A percentile compares a stretch with the other conserved stretches of the same genome.
phyloP scores from a whole-genome alignment of 2,888 invertebrate species.

The Iselma pallidipennis region DNA sequence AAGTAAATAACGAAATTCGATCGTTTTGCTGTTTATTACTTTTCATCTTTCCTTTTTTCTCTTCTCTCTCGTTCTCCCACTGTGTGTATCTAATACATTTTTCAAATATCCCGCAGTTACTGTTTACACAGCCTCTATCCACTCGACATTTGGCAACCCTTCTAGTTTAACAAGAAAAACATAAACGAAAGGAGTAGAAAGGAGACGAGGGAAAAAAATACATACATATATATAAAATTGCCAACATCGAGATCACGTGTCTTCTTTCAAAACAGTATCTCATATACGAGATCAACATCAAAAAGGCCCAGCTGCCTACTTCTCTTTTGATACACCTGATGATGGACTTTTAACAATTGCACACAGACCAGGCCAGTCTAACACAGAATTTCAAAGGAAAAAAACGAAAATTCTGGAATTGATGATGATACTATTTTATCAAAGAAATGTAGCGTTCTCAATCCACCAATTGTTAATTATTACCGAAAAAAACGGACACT shows the following conservation, averaged over 20 bases:
- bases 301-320: background rate
- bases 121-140: background rate
- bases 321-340: background rate
- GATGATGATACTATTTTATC: too few species aligned
- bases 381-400: background rate
- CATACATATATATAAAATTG: too few species aligned
- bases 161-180: conserved; percentile 42
- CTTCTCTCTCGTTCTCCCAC: background rate
- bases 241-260: background rate
- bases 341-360: background rate
- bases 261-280: background rate
- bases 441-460: background rate
- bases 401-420: too few species aligned
- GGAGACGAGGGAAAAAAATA: too few species aligned
- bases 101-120: background rate
- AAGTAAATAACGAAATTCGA: background rate
- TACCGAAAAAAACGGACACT: too few species aligned
- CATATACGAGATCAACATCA: background rate
- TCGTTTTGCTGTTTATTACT: background rate
- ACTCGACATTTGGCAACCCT: conserved; percentile 34
- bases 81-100: background rate
- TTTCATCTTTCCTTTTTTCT: background rate
- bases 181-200: background rate
- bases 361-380: background rate
- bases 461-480: background rate